Percentiles rank a stretch among this genome's conserved stretches.
Evolutionary conservation across 2,888 invertebrate species (phyloP).

Genomic region (Euclidia mi): DNA sequence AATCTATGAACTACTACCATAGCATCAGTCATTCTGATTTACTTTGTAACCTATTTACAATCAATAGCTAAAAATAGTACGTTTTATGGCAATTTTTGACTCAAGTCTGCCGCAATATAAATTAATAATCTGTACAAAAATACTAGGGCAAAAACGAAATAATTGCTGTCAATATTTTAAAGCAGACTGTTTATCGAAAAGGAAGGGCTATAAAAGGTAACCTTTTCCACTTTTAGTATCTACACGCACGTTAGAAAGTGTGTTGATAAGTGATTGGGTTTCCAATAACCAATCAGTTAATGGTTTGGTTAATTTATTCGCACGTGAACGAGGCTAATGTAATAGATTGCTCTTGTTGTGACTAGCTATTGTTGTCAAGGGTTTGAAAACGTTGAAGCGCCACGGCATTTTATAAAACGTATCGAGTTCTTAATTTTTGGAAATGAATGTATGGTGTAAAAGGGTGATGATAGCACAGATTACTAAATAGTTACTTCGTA

Average conservation of each 20-base stretch:
- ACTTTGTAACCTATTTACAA: too few species aligned
- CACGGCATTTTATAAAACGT: too few species aligned
- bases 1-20: too few species aligned
- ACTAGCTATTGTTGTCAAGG: too few species aligned
- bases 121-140: neutral
- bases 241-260: slow-evolving; percentile 22
- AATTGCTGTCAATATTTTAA: slow-evolving; percentile 30
- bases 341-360: slow-evolving; percentile 1
- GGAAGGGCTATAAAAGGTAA: slow-evolving; percentile 25
- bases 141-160: slow-evolving; percentile 11
- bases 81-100: neutral
- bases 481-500: too few species aligned
- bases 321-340: slow-evolving; percentile 30
- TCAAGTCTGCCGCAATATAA: neutral
- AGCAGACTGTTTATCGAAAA: slow-evolving; percentile 23
- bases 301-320: slow-evolving; percentile 51
- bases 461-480: too few species aligned
- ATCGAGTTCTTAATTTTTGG: too few species aligned
- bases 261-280: slow-evolving; percentile 49
- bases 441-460: too few species aligned
- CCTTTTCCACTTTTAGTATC: slow-evolving; percentile 30
- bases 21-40: too few species aligned
- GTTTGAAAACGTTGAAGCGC: too few species aligned
- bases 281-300: slow-evolving; percentile 54
- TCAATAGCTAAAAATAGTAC: neutral